Base-by-base conservation (phyloP, 2,113 vertebrate genomes). In the Cinclus cinclus region DNA sequence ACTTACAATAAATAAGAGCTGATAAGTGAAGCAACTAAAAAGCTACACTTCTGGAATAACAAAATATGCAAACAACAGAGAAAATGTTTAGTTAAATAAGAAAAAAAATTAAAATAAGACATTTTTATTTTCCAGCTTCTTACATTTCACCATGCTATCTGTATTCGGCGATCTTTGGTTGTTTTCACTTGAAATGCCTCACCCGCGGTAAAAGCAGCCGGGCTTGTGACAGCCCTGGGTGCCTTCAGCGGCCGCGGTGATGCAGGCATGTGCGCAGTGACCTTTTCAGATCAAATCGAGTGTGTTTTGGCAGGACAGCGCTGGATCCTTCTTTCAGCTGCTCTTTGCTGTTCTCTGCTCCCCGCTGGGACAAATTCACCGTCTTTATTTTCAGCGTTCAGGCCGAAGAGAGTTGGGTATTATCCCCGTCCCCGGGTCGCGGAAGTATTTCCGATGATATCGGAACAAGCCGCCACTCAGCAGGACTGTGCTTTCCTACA, bases 221-320 rank as follows among this genome's bases (percentile, higher is more conserved):
- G 2, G 62, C 27, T 30, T 59, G 22, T 64, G 90, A 89, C 79
- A 75, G 74, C 64, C 64, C 81, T 56, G 49, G 49, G 2, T 31
- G 22, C 21, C 17, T 59, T 52, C 49, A 63, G 35, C 0, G 3
- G 94, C 59, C 39, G 16, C 14, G 68, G 56, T 41, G 91, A 89
- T 73, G 69, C 74, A 59, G 60, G 71, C 62, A 9, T 30, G 78
- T 3, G 62, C 78, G 89, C 81, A 92, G 50, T 65, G 93, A 94
- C 94, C 94, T 96, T 95, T 95, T 59, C 95, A 77, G 19, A 76
- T 87, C 62, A 65, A 89, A 95, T 80, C 7, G 2, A 73, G 49
- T 7, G 69, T 53, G 65, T 56, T 89, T 68, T 9, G 53, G 2
- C 15, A 84, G 65, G 65, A 23, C 65, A 92, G 12, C 0, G 2